Base-by-base conservation (phyloP, 2,113 vertebrate genomes). In the Apodemus sylvaticus region DNA sequence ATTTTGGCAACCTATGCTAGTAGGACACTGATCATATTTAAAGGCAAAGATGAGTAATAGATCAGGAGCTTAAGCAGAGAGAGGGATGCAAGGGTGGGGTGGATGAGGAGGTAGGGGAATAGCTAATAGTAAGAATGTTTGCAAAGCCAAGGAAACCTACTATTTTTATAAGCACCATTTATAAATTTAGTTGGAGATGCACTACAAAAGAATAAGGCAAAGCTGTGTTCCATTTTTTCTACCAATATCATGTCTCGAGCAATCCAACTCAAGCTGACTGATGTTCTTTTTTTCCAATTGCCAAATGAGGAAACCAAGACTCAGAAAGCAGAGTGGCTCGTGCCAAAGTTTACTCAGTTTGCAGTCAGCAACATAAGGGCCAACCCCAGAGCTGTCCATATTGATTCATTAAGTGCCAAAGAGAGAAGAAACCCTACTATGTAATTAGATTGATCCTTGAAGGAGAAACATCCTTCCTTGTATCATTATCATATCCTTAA, bases 281-380 rank as follows among this genome's bases (percentile, higher is more conserved):
- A 31, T 68, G 1, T 24, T 34, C 45, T 45, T 7, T 58, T 89
- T 91, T 39, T 89, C 45, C 85, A 64, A 5, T 34, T 77, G 85
- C 53, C 71, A 86, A 83, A 60, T 55, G 58, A 94, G 48, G 58
- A 96, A 86, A 88, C 22, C 4, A 55, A 96, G 58, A 34, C 24
- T 86, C 58, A 51, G 70, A 51, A 68, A 77, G 29, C 82, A 36
- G 64, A 81, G 36, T 24, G 17, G 58, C 48, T 66, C 0, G 0
- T 48, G 24, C 45, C 26, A 36, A 88, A 73, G n/a, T 34, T 93
- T 29, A 81, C 70, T 36, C 19, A 76, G 34, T 81, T 79, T 83
- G 11, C 45, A 68, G 81, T 68, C 8, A 86, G 39, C 6, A 66
- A n/a, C 24, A 2, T 39, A 81, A 58, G 19, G 22, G 13, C 64